Evolutionary conservation across 2,797 vertebrate genomes (phyloP).

Genomic region (Acanthurus leucopareius): DNA sequence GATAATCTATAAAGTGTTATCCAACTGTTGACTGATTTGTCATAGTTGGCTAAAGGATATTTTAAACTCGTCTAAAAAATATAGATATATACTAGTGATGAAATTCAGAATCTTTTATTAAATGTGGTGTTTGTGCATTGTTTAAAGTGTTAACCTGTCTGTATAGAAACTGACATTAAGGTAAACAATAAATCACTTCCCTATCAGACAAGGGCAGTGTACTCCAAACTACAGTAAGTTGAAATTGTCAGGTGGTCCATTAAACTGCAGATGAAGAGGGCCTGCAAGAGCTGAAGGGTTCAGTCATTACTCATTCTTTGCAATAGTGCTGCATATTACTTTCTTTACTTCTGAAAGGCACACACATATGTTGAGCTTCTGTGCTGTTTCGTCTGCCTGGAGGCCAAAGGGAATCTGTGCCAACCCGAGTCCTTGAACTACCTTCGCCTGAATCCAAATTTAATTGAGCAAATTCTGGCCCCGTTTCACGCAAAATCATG

Average conservation of each 20-base stretch:
- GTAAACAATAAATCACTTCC: constrained; percentile 40
- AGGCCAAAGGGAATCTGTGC: constrained; percentile 57
- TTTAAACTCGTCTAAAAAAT: constrained; percentile 13
- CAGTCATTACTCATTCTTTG: constrained; percentile 40
- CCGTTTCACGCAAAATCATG: constrained; percentile 50
- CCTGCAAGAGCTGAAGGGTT: constrained; percentile 32
- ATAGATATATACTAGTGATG: background rate
- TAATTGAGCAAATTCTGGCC: constrained; percentile 60
- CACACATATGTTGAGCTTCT: constrained; percentile 69
- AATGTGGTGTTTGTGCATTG: background rate
- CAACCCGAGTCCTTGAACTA: constrained; percentile 70
- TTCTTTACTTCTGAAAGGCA: constrained; percentile 55
- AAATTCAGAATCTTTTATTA: background rate
- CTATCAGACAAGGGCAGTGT: constrained; percentile 26
- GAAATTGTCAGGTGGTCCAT: constrained; percentile 59
- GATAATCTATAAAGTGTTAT: constrained; percentile 41
- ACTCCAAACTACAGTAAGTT: constrained; percentile 43
- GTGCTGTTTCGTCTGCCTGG: constrained; percentile 45
- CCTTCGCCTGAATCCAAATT: constrained; percentile 65
- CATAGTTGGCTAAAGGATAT: constrained; percentile 7
- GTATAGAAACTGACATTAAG: constrained; percentile 12
- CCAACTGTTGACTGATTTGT: constrained; percentile 22
- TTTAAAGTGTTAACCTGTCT: background rate
- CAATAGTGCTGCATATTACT: constrained; percentile 34
- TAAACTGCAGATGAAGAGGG: constrained; percentile 60